These are phyloP conservation scores for Alentia gelatinosa DNA, from an alignment of 2,888 invertebrate genomes.

Conservation along the genomic window DNA sequence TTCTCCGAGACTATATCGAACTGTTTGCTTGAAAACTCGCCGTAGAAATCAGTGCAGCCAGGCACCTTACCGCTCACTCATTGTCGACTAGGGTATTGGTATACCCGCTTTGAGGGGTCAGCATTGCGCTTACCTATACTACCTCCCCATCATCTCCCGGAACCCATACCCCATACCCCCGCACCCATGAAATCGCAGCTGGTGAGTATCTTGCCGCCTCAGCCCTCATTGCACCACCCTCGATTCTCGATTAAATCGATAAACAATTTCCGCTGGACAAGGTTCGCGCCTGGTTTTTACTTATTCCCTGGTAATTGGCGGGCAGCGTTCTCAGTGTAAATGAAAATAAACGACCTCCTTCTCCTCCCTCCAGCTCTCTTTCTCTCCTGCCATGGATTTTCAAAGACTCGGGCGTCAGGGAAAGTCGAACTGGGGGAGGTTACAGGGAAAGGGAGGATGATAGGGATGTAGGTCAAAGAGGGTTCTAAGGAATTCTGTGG, in stretches of 20 bases:
- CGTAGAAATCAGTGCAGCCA: not conserved
- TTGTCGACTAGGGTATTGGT: too few species aligned
- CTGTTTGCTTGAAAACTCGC: not conserved
- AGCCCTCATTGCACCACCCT: not conserved
- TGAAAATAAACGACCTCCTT: constrained; percentile 8
- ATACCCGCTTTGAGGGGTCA: too few species aligned
- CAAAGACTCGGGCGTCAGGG: not conserved
- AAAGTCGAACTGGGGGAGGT: not conserved
- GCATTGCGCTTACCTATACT: not conserved
- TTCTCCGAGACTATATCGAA: not conserved
- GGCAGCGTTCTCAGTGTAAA: not conserved
- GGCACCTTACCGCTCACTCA: too few species aligned
- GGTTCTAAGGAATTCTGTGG: too few species aligned
- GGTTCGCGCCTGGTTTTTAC: constrained; percentile 27
- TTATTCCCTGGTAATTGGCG: constrained; percentile 15
- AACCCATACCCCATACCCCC: not conserved
- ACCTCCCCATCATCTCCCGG: not conserved
- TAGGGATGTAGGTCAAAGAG: too few species aligned
- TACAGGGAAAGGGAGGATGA: not conserved
- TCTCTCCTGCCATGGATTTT: not conserved
- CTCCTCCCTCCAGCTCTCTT: not conserved
- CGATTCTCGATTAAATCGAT: constrained; percentile 41
- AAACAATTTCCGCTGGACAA: constrained; percentile 49
- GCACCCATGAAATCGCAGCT: too few species aligned
- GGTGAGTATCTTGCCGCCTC: not conserved